These are phyloP conservation scores for Trididemnum miniatum DNA, from an alignment of 23 tunicate species.

Conservation along the genomic window DNA sequence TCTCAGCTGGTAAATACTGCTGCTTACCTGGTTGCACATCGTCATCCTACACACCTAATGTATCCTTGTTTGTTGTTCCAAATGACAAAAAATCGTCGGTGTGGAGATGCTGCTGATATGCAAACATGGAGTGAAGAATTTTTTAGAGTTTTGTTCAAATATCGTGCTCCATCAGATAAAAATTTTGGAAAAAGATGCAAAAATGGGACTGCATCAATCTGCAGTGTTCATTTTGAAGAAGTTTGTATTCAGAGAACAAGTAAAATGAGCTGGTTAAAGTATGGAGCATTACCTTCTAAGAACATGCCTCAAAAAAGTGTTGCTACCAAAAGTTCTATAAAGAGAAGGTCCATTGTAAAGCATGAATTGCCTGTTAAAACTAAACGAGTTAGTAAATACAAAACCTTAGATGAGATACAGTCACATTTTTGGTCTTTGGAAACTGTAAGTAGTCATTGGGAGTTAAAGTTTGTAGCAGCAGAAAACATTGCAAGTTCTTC, in stretches of 20 bases:
- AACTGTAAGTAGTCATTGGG: neutral
- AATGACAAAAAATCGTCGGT: neutral
- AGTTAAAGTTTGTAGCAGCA: neutral
- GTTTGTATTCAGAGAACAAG: neutral
- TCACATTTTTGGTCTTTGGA: neutral
- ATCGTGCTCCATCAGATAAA: neutral
- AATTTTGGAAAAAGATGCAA: neutral
- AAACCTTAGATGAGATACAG: neutral
- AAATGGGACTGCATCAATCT: neutral
- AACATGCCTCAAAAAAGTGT: neutral
- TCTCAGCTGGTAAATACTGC: constrained; percentile 10
- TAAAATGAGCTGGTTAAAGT: neutral
- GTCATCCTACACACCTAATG: neutral
- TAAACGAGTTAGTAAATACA: neutral
- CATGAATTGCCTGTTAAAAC: neutral
- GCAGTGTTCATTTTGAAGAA: neutral
- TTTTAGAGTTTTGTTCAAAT: neutral
- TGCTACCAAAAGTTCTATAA: neutral
- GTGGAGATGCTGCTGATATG: neutral
- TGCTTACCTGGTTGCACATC: constrained; percentile 19
- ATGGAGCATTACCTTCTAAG: neutral
- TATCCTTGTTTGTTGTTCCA: neutral
- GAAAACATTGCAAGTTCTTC: neutral
- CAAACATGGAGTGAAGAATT: neutral
- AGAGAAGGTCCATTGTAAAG: neutral